Base-by-base conservation (phyloP, 2,888 invertebrate species). In the Tinea trinotella region DNA sequence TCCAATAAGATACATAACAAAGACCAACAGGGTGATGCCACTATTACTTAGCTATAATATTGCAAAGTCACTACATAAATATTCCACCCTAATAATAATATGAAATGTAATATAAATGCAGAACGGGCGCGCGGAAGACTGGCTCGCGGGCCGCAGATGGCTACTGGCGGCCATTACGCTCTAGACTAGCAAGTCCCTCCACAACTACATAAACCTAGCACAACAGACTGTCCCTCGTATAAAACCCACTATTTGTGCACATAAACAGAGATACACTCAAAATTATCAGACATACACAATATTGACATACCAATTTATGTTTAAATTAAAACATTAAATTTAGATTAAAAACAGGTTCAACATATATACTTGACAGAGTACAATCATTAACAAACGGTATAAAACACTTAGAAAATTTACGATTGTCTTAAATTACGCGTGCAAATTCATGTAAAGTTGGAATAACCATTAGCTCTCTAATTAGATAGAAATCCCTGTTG, bases 391-490 rank as follows among this genome's bases (percentile, higher is more conserved):
- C 79, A 77, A 76, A 71, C 74, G 73, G 82, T 83, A 84, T 74
- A 83, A 84, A 84, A 84, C 77, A 83, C 80, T 74, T 83, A 82
- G 82, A 84, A 83, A 84, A 84, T 82, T 76, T 82, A 84, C 83
- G 83, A 74, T 53, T 34, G 18, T 44, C 46, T 48, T 50, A 54
- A 34, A 49, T 53, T 34, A 48, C 22, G 18, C 20, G 52, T 19
- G 22, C 9, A 34, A 44, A 40, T 40, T 17, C 20, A 44, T 52
- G 52, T 79, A 72, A 64, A 66, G 69, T 67, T 66, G 70, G 66
- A 62, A 57, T 57, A 61, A 58, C 61, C 60, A 61, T 62, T 57
- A 60, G 64, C 62, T 40, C 40, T 40, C 40, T 40, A 40, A n/a
- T 13, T 40, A 40, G 40, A 15, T 40, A 40, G 6, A 40, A 40